Evolutionary conservation across 2,888 invertebrate species (phyloP).

Genomic region (Adela reaumurella): DNA sequence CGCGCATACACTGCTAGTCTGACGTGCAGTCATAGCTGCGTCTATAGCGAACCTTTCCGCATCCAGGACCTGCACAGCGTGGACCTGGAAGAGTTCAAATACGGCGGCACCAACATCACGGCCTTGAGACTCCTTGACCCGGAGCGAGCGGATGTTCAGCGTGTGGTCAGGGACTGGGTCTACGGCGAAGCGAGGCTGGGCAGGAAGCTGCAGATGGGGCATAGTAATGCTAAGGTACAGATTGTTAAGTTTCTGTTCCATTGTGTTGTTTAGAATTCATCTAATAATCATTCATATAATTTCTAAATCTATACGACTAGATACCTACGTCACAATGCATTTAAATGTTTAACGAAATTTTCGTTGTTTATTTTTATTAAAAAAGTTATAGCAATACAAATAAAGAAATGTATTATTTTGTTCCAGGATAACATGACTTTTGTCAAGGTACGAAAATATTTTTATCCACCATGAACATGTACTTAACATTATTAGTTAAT

Average conservation of each 20-base stretch:
- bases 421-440: conserved; percentile 68
- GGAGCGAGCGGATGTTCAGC: conserved; percentile 71
- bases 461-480: no score
- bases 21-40: neutral
- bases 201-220: conserved; percentile 57
- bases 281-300: no score
- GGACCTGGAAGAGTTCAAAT: conserved; percentile 89
- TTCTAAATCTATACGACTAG: no score
- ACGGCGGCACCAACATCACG: conserved; percentile 94
- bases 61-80: conserved; percentile 90
- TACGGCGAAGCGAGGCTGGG: conserved; percentile 68
- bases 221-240: conserved; percentile 53
- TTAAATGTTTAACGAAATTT: no score
- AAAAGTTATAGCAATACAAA: no score
- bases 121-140: conserved; percentile 88
- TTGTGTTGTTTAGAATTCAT: no score
- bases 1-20: neutral
- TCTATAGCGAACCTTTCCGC: no score
- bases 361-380: no score
- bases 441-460: conserved; percentile 71
- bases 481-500: no score
- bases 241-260: no score
- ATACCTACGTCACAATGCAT: no score
- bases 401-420: conserved; percentile 12
- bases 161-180: conserved; percentile 77